These are phyloP conservation scores for Terebella lapidaria DNA, from an alignment of 2,888 invertebrate species.

Conservation along the genomic window DNA sequence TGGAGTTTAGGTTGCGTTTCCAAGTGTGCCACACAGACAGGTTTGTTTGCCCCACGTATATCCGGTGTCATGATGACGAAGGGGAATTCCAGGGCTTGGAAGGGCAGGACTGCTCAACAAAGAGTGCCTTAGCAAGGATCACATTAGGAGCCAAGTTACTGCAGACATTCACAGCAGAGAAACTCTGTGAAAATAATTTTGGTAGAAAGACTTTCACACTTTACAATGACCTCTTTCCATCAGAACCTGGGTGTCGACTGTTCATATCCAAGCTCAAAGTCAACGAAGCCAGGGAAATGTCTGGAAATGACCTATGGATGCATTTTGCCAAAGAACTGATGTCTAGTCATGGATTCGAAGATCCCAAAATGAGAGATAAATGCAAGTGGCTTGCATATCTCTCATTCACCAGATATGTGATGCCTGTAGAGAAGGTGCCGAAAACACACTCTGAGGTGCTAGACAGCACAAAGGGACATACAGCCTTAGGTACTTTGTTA, in stretches of 20 bases:
- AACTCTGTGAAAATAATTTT: slow-evolving; percentile 73
- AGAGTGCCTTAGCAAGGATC: slow-evolving; percentile 73
- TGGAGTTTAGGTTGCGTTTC: slow-evolving; percentile 33
- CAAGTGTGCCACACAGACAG: slow-evolving; percentile 28
- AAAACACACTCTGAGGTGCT: slow-evolving; percentile 51
- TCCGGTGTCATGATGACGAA: slow-evolving; percentile 71
- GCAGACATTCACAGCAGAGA: slow-evolving; percentile 82
- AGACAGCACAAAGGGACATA: slow-evolving; percentile 63
- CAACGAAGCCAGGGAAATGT: slow-evolving; percentile 67
- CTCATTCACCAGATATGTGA: slow-evolving; percentile 67
- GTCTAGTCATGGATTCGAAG: slow-evolving; percentile 55
- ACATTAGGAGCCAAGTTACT: slow-evolving; percentile 70
- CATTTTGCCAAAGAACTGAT: slow-evolving; percentile 79
- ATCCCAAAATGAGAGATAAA: slow-evolving; percentile 58
- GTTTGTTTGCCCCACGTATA: slow-evolving; percentile 72
- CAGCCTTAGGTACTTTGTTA: slow-evolving; percentile 79
- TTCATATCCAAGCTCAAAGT: slow-evolving; percentile 71
- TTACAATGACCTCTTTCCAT: slow-evolving; percentile 62
- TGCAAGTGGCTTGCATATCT: slow-evolving; percentile 85
- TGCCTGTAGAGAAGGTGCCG: slow-evolving; percentile 57
- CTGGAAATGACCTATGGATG: slow-evolving; percentile 77
- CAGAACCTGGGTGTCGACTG: slow-evolving; percentile 62
- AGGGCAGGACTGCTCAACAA: slow-evolving; percentile 63
- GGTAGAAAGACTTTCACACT: slow-evolving; percentile 77
- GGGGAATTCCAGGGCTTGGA: slow-evolving; percentile 71